Conservation (phyloP, 2,797 vertebrate genomes). For the Molossus molossus region DNA sequence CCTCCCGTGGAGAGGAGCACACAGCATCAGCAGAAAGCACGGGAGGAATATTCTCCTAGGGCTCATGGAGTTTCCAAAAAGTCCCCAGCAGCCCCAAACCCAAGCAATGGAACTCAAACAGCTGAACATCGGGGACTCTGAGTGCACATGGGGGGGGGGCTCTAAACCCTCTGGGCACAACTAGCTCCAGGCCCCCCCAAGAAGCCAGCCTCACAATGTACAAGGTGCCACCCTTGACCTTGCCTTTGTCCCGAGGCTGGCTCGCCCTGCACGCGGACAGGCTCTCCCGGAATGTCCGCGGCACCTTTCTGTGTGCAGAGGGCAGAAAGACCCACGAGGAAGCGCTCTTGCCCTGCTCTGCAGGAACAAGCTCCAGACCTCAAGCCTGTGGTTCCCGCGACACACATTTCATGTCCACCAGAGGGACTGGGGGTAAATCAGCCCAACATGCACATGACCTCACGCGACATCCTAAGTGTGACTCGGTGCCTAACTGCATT, state of each 20-base stretch:
- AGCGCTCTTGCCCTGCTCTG: neutral
- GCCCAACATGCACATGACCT: neutral
- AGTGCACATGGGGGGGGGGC: neutral
- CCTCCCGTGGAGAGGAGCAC: neutral
- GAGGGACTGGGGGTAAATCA: neutral
- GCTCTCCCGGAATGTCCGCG: neutral
- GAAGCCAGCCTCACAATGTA: neutral
- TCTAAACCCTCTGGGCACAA: neutral
- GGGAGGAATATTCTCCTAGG: neutral
- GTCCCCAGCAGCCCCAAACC: neutral
- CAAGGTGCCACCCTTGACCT: neutral
- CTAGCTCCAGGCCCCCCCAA: neutral
- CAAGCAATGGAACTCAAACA: neutral
- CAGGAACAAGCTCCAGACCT: neutral
- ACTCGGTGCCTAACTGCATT: neutral
- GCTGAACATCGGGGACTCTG: neutral
- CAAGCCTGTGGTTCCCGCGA: neutral
- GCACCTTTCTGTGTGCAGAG: neutral
- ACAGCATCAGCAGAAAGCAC: neutral
- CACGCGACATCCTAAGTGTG: neutral
- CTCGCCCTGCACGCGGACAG: neutral
- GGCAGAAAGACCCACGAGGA: neutral
- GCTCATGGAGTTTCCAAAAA: slow-evolving; percentile 12
- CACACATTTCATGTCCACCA: neutral
- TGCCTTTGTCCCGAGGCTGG: neutral